Conservation (phyloP, 2,113 vertebrate genomes). For the Eupsittula cactorum region DNA sequence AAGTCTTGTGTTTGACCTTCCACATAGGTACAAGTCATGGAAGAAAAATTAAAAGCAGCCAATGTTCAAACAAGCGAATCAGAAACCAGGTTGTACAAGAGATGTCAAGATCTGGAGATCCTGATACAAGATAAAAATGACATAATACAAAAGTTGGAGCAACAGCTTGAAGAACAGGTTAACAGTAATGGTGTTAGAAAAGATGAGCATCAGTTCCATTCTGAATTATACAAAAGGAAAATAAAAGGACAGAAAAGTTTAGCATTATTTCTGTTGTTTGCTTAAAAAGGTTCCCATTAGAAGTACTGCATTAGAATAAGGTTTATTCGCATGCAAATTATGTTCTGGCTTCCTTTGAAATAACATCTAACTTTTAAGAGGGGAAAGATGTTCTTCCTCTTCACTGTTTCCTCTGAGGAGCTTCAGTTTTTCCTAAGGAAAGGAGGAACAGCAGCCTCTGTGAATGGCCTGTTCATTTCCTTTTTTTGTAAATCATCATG, state of each 20-base stretch:
- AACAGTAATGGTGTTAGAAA: conserved; percentile 15
- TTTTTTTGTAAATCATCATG: neutral
- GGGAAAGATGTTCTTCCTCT: neutral
- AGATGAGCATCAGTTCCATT: neutral
- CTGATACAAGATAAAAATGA: conserved; percentile 90
- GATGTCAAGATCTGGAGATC: conserved; percentile 89
- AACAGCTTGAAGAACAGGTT: conserved; percentile 96
- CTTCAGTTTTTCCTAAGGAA: neutral
- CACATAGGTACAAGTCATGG: conserved; percentile 92
- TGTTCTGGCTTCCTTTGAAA: neutral
- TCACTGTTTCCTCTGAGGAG: neutral
- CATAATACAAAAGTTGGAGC: conserved; percentile 84
- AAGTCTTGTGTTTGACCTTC: conserved; percentile 38
- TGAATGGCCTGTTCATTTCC: neutral
- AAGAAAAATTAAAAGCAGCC: conserved; percentile 91
- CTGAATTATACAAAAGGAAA: neutral
- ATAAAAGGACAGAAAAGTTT: neutral
- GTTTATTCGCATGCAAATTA: neutral
- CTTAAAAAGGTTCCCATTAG: neutral
- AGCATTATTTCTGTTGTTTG: neutral
- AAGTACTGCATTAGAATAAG: neutral
- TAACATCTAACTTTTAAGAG: neutral
- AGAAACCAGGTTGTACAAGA: conserved; percentile 86
- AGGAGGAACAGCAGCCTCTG: neutral
- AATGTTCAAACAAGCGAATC: conserved; percentile 87